Base-by-base conservation (phyloP, 2,888 invertebrate species). In the Priocnemis perturbator region DNA sequence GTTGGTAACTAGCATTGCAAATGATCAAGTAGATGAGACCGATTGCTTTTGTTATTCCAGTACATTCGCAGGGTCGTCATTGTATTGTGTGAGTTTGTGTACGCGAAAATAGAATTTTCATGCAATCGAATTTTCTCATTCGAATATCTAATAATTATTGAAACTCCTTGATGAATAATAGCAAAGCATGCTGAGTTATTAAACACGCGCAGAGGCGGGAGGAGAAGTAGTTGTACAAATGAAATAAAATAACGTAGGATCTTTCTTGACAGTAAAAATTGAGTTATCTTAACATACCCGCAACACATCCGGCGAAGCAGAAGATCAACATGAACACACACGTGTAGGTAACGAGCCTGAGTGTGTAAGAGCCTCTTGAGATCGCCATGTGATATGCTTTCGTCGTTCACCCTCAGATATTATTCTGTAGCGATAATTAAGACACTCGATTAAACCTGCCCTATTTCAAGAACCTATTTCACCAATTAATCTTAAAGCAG, bases 271-370 rank as follows among this genome's bases (percentile, higher is more conserved):
- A n/a, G 4, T n/a, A 4, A 50, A 50, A 50, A 50, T 50, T 7
- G 2, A 1, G 9, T 5, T 4, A 2, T 19, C 17, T 5, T 19
- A 50, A 17, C 50, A 14, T 50, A 50, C 50, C 50, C 4, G 50
- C 17, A 11, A 50, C 50, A n/a, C 50, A 50, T 50, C 50, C 50
- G 17, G n/a, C 50, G 19, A 50, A 19, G 50, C 17, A 50, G 19
- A 50, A 17, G 50, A 50, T 9, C 50, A 50, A 17, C 50, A n/a
- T 50, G n/a, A 19, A 19, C n/a, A 50, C 50, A 50, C 50, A 37
- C 37, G 37, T 37, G 37, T 37, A 11, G 11, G 11, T 9, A 19
- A 50, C 19, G 50, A 19, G 50, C n/a, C 11, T 50, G 17, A 50
- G 17, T 5, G 15, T 9, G 50, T 17, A 50, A 17, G 14, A 50